Conservation (phyloP, 2,888 invertebrate genomes). For the Drosophila nr. perissopoda region DNA sequence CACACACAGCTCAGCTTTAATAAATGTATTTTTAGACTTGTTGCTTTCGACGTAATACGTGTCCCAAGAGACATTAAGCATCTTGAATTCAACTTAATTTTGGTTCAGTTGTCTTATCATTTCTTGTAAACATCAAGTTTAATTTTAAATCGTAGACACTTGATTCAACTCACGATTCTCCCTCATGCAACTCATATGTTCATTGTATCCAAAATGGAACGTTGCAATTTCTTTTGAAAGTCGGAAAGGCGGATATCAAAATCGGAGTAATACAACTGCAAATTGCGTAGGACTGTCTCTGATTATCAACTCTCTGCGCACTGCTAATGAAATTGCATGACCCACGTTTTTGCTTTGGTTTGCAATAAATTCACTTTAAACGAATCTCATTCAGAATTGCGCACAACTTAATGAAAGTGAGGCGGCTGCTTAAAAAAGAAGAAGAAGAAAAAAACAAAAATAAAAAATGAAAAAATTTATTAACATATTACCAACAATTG, state of each 20-base stretch:
- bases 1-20: background rate
- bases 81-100: background rate
- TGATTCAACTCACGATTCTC: background rate
- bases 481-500: slow-evolving; percentile 81
- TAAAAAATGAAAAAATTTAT: slow-evolving; percentile 59
- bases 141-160: background rate
- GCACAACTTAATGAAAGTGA: slow-evolving; percentile 70
- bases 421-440: slow-evolving; percentile 36
- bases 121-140: background rate
- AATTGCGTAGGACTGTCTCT: slow-evolving; percentile 45
- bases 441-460: background rate
- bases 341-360: slow-evolving; percentile 21
- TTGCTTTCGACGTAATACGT: slow-evolving; percentile 1
- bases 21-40: background rate
- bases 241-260: slow-evolving; percentile 34
- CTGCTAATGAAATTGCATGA: slow-evolving; percentile 25
- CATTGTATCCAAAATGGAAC: background rate
- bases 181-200: background rate
- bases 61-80: slow-evolving; percentile 2
- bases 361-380: slow-evolving; percentile 64
- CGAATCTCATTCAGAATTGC: slow-evolving; percentile 60
- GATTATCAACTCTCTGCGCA: slow-evolving; percentile 25
- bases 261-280: slow-evolving; percentile 45
- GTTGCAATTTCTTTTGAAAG: slow-evolving; percentile 15
- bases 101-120: background rate